Conservation (phyloP, 2,888 invertebrate species). For the Steinernema hermaphroditum region DNA sequence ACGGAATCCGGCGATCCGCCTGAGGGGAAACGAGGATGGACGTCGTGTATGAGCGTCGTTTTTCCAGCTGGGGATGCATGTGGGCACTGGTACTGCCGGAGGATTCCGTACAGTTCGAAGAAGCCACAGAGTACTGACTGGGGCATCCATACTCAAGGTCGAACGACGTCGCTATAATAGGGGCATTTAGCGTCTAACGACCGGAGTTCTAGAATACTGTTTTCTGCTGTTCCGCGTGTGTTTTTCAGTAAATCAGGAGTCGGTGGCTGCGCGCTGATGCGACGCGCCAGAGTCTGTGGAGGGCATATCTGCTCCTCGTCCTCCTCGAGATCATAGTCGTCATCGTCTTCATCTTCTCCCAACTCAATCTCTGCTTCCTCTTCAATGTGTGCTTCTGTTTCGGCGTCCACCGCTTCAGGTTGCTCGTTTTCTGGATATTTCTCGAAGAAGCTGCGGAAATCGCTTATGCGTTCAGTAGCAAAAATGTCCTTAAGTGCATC, state of each 20-base stretch:
- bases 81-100: not conserved
- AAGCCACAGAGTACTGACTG: conserved; percentile 1
- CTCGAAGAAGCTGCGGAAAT: conserved; percentile 61
- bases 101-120: conserved; percentile 17
- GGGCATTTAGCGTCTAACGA: not conserved
- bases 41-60: conserved; percentile 61
- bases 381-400: conserved; percentile 36
- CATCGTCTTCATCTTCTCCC: conserved; percentile 52
- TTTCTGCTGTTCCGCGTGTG: conserved; percentile 35
- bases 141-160: conserved; percentile 8
- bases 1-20: conserved; percentile 40
- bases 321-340: conserved; percentile 45
- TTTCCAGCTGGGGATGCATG: conserved; percentile 38
- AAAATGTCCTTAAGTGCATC: conserved; percentile 53
- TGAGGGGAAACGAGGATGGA: conserved; percentile 61
- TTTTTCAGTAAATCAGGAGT: conserved; percentile 57
- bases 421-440: conserved; percentile 54
- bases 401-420: conserved; percentile 45
- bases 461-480: conserved; percentile 50
- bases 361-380: conserved; percentile 35
- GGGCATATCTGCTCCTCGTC: conserved; percentile 29
- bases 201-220: not conserved
- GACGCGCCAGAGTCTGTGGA: not conserved
- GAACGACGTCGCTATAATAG: conserved; percentile 8
- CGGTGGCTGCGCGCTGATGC: conserved; percentile 44